A percentile compares a stretch with the other conserved stretches of the same genome.
Conservation (phyloP, 1,140 invertebrate genomes). For the Drosophila arawakana region DNA sequence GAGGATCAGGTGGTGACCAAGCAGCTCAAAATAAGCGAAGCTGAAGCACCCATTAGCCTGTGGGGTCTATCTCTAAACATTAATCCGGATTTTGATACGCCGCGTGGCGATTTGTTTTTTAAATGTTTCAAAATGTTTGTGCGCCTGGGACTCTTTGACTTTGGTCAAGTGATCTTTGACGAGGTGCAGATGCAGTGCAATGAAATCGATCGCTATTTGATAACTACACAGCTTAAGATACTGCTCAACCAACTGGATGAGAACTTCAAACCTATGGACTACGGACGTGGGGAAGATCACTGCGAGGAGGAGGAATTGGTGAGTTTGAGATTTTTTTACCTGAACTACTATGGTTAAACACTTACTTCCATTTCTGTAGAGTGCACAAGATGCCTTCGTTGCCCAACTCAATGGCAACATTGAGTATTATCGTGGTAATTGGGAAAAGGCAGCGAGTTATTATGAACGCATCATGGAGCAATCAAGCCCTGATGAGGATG, state of each 20-base stretch:
- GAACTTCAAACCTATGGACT: slow-evolving; percentile 3
- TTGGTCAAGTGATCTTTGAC: slow-evolving; percentile 57
- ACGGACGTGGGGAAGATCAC: slow-evolving; percentile 9
- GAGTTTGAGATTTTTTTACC: not conserved
- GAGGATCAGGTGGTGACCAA: slow-evolving; percentile 11
- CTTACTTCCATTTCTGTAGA: not conserved
- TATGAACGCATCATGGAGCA: slow-evolving; percentile 34
- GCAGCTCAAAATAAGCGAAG: not conserved
- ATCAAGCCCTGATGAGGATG: not conserved
- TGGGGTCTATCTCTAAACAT: slow-evolving; percentile 41
- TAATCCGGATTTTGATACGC: slow-evolving; percentile 1
- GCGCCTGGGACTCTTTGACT: slow-evolving; percentile 65
- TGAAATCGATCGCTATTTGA: slow-evolving; percentile 56
- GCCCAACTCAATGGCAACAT: slow-evolving; percentile 71
- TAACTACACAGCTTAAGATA: slow-evolving; percentile 49
- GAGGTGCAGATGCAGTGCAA: slow-evolving; percentile 36
- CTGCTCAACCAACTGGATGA: slow-evolving; percentile 41
- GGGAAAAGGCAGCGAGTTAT: slow-evolving; percentile 26
- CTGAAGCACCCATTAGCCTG: slow-evolving; percentile 29
- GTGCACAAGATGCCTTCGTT: slow-evolving; percentile 22
- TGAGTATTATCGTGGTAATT: slow-evolving; percentile 53
- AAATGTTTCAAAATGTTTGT: slow-evolving; percentile 50
- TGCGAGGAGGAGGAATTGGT: slow-evolving; percentile 24
- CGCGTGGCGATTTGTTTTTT: slow-evolving; percentile 27
- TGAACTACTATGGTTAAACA: not conserved